A percentile compares a stretch with the other conserved stretches of the same genome.
Conservation (phyloP, 2,797 vertebrate genomes). For the Chanos chanos region DNA sequence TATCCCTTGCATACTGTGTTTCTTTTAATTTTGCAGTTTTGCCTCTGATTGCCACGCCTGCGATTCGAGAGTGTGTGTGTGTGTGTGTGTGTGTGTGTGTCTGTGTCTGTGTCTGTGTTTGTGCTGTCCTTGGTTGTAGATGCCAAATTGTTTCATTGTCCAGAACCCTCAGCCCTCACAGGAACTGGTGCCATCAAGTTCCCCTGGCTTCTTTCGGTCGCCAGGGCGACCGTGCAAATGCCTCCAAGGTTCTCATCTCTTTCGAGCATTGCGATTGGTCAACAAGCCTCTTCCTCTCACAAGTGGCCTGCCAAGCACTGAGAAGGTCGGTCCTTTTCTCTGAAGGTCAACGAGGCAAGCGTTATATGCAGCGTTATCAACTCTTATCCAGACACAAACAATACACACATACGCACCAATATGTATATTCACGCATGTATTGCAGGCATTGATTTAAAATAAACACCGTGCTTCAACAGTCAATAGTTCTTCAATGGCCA, state of each 20-base stretch:
- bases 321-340: constrained; percentile 68
- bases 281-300: constrained; percentile 72
- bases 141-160: constrained; percentile 7
- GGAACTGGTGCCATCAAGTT: constrained; percentile 17
- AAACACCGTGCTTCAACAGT: no score
- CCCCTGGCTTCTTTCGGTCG: constrained; percentile 44
- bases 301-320: constrained; percentile 66
- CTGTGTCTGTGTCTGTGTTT: not conserved
- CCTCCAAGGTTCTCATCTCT: constrained; percentile 58
- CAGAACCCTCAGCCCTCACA: constrained; percentile 8
- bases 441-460: no score
- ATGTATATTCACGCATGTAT: not conserved
- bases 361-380: constrained; percentile 62
- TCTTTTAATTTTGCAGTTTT: not conserved
- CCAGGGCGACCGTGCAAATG: constrained; percentile 66
- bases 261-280: constrained; percentile 66
- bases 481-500: no score
- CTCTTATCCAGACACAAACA: constrained; percentile 43
- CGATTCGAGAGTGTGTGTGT: not conserved
- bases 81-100: not conserved
- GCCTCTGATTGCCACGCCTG: not conserved
- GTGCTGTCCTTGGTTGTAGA: not conserved
- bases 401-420: not conserved
- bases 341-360: constrained; percentile 72
- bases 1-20: not conserved